Percentiles rank a stretch among this genome's conserved stretches.
These are phyloP conservation scores for Nothocercus nigrocapillus DNA, from an alignment of 2,113 vertebrate species.

Conservation along the genomic window DNA sequence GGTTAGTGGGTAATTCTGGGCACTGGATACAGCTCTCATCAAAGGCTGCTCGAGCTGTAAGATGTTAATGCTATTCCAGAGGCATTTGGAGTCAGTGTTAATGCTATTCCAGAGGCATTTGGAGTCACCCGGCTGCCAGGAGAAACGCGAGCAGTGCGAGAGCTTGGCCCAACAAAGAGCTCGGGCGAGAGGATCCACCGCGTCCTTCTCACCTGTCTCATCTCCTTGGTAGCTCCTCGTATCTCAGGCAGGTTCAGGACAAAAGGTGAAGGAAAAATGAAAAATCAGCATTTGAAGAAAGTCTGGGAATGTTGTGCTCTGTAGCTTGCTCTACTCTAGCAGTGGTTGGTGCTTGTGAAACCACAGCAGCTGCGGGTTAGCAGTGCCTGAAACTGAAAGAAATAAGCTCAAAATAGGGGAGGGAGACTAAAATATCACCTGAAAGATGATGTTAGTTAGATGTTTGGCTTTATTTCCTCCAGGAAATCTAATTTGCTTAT, in stretches of 20 bases:
- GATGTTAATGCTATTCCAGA: neutral
- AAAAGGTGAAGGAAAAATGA: neutral
- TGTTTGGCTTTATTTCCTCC: neutral
- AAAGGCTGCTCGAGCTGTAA: conserved; percentile 4
- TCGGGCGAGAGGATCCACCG: neutral
- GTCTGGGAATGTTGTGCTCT: neutral
- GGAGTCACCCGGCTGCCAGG: neutral
- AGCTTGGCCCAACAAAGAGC: neutral
- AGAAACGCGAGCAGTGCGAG: neutral
- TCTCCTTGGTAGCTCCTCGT: rapidly evolving
- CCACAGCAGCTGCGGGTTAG: neutral
- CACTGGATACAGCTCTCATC: neutral
- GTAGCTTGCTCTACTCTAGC: neutral
- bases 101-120: neutral
- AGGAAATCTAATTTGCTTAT: neutral
- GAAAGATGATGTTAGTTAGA: neutral
- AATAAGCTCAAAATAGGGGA: neutral
- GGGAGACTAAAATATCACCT: too few species aligned
- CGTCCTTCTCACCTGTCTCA: neutral
- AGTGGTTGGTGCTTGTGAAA: rapidly evolving
- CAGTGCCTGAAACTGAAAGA: neutral
- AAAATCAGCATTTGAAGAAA: neutral
- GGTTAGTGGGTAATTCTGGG: neutral
- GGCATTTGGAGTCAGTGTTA: neutral
- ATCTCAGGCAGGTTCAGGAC: neutral